Evolutionary conservation across 2,113 vertebrate species (phyloP), one percentile per base, ranked within the genome.

Genomic region (Percopsis transmontana): DNA sequence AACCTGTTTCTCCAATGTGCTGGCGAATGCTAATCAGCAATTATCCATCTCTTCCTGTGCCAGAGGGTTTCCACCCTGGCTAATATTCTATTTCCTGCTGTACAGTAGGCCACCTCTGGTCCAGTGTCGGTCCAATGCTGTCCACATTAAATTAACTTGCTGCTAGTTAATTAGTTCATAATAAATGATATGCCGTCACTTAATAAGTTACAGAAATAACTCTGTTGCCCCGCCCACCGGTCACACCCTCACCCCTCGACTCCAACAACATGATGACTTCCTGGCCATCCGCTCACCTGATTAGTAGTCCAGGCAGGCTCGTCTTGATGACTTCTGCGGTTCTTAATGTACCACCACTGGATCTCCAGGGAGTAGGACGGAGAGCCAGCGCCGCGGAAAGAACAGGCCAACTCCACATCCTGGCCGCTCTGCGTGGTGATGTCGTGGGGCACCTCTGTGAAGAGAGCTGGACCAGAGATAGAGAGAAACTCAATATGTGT

Each of bases 381-480:
- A 62, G 95, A 94, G 44, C 95, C 94, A 0, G 91, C 93, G 65
- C 97, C 97, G 0, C 95, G 92, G 91, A 99, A 98, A 66, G 96
- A 98, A n/a, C 96, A 99, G 2, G 96, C 95, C 96, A 99, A 96
- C 91, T 99, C 96, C 84, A 98, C 95, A 16, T 98, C 96, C 85
- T 96, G 92, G 0, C 96, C 95, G 0, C 92, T 93, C 77, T 91
- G 93, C 0, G 94, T 93, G 0, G 91, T 94, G 87, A 96, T 89
- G 89, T 99, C 96, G 0, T 93, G 95, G 12, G 96, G 97, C 2
- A 92, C 94, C 90, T 98, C 96, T 5, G 96, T 98, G 85, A 99
- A 99, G 21, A 97, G 90, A 42, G 96, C 97, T 98, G 92, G n/a
- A 51, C 51, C 14, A 75, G 2, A 45, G 47, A 7, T 19, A n/a